Evolutionary conservation across 2,888 invertebrate genomes (phyloP).

Genomic region (Chloroclysta siterata): DNA sequence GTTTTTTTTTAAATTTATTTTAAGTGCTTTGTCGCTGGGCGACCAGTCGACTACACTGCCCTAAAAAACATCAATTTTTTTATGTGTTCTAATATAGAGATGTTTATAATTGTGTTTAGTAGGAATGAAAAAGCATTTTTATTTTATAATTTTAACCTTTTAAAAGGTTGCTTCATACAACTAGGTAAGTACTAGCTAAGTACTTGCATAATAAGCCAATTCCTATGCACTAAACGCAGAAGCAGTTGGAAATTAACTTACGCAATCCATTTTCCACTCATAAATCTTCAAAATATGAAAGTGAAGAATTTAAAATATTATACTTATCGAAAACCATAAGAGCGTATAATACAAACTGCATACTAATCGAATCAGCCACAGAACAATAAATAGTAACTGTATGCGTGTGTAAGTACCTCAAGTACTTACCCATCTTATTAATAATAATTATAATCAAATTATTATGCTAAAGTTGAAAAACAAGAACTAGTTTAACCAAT

Average conservation of each 20-base stretch:
- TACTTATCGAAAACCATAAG: not conserved
- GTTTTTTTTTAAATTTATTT: no score
- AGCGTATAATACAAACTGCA: not conserved
- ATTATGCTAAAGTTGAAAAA: not conserved
- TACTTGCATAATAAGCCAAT: not conserved
- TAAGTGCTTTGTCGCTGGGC: no score
- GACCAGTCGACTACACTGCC: no score
- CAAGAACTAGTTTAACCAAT: conserved; percentile 14
- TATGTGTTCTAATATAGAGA: no score
- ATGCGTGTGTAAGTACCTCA: not conserved
- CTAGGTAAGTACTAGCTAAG: no score
- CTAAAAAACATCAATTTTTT: no score
- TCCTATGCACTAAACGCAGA: not conserved
- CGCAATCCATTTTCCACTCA: conserved; percentile 3
- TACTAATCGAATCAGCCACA: not conserved
- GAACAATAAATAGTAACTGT: not conserved
- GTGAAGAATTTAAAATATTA: not conserved
- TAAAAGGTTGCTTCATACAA: no score
- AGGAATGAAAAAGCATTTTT: no score
- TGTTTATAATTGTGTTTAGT: no score
- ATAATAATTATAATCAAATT: not conserved
- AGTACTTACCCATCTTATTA: not conserved
- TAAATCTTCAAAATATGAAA: not conserved
- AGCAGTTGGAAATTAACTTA: not conserved
- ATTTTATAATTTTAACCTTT: no score